These are phyloP conservation scores for Ischnus inquisitorius DNA, from an alignment of 2,888 invertebrate species.

Conservation along the genomic window DNA sequence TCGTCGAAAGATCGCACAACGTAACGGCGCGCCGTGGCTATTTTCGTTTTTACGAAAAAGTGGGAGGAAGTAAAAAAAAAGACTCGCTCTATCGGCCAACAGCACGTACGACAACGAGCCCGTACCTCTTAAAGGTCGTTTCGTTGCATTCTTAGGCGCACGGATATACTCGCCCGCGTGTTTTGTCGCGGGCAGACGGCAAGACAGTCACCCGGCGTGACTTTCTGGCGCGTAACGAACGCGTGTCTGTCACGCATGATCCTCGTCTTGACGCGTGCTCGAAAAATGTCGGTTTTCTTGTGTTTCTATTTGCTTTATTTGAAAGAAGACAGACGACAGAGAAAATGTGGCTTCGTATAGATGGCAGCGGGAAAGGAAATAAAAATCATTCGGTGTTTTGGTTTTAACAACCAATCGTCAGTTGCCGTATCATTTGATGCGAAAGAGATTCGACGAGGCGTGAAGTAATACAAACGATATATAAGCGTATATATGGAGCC, in stretches of 20 bases:
- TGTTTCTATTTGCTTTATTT: conserved; percentile 1
- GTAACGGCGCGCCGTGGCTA: conserved; percentile 17
- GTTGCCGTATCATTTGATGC: conserved; percentile 23
- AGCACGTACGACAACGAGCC: conserved; percentile 34
- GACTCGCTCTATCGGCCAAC: conserved; percentile 5
- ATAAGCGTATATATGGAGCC: neutral
- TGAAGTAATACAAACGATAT: conserved; percentile 16
- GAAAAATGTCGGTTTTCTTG: conserved; percentile 19
- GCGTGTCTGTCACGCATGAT: conserved; percentile 62
- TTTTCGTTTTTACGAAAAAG: conserved; percentile 48
- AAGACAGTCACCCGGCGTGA: conserved; percentile 21
- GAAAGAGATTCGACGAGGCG: conserved; percentile 24
- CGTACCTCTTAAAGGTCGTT: conserved; percentile 44
- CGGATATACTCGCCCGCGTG: conserved; percentile 10
- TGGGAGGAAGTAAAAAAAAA: conserved; percentile 8
- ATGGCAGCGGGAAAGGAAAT: neutral
- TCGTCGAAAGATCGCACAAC: conserved; percentile 15
- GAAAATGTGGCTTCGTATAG: neutral
- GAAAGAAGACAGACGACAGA: neutral
- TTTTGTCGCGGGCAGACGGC: conserved; percentile 11
- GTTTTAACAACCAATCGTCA: conserved; percentile 25
- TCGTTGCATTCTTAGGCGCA: conserved; percentile 11
- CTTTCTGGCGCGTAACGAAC: conserved; percentile 37
- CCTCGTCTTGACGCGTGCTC: conserved; percentile 47
- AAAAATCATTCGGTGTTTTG: conserved; percentile 12